Evolutionary conservation across 2,113 vertebrate species (phyloP).

Genomic region (Otus sunia): DNA sequence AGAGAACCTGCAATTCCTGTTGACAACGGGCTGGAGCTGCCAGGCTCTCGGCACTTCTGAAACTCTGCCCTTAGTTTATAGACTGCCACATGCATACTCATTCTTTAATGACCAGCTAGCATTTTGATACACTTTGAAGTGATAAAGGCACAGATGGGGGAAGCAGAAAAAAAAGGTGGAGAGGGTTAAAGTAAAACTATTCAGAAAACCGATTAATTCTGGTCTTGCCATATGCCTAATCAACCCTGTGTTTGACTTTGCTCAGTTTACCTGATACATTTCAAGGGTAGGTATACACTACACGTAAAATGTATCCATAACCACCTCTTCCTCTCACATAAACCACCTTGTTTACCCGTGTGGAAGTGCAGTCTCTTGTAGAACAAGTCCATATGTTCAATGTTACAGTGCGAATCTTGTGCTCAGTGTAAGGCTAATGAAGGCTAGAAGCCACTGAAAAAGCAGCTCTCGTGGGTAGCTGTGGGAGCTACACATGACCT

Average conservation of each 20-base stretch:
- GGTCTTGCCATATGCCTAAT: neutral
- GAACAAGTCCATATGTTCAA: constrained; percentile 9
- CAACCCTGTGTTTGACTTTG: neutral
- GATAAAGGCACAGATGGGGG: neutral
- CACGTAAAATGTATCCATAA: neutral
- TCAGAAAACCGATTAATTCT: neutral
- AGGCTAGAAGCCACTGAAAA: neutral
- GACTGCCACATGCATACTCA: neutral
- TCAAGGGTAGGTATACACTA: neutral
- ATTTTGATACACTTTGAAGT: constrained; percentile 32
- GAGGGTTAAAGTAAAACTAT: neutral
- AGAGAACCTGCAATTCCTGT: neutral
- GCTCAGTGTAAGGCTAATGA: neutral
- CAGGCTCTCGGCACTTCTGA: neutral
- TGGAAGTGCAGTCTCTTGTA: neutral
- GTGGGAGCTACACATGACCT: neutral
- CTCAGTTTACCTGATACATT: neutral
- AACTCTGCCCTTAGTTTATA: neutral
- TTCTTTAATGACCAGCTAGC: constrained; percentile 51
- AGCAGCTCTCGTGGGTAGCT: neutral
- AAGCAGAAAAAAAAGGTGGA: neutral
- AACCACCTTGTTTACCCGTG: neutral
- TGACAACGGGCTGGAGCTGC: neutral
- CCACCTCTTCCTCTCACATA: neutral
- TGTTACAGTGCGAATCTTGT: neutral